Base-by-base conservation (phyloP, 2,888 invertebrate genomes). In the Syrista parreyssii region DNA sequence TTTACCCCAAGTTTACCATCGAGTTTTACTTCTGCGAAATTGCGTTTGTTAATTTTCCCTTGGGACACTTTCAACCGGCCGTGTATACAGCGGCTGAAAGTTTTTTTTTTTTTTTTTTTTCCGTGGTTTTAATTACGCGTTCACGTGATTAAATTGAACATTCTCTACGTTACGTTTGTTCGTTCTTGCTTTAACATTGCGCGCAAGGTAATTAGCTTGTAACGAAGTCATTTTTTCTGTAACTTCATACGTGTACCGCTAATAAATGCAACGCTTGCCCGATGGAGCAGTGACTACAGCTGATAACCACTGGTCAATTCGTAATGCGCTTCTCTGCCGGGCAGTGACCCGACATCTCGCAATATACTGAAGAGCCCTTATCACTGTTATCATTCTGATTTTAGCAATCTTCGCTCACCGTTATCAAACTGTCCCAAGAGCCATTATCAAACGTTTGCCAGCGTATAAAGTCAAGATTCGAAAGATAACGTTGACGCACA, bases 341-440 rank as follows among this genome's bases (percentile, higher is more conserved):
- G 9, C 40, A 23, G 40, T 23, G 40, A 55, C 40, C 40, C 23
- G 40, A 55, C 23, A 55, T 55, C 40, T 55, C 40, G 40, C 40
- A 9, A 23, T 55, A 23, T 9, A 55, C 23, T 23, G 1, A 15
- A 55, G 23, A 23, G 40, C 23, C 34, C 78, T 86, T 88, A 86
- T 88, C 88, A 88, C 88, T 87, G 85, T 85, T 84, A 83, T 85
- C 85, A 84, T 88, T 88, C 86, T 82, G 82, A 86, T 86, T 87
- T 88, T 88, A 87, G 88, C 86, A 86, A 85, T 87, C 87, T 86
- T 82, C 15, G 6, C 23, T 1, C 40, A 23, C 23, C 23, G 6
- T 23, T 23, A 23, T 23, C 23, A 23, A 55, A 9, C 40, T 23
- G 40, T 55, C 23, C 6, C 40, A 2, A 55, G 40, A 55, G 40